These are phyloP conservation scores for Leptodactylus fuscus DNA, from an alignment of 2,113 vertebrate genomes.

Conservation along the genomic window DNA sequence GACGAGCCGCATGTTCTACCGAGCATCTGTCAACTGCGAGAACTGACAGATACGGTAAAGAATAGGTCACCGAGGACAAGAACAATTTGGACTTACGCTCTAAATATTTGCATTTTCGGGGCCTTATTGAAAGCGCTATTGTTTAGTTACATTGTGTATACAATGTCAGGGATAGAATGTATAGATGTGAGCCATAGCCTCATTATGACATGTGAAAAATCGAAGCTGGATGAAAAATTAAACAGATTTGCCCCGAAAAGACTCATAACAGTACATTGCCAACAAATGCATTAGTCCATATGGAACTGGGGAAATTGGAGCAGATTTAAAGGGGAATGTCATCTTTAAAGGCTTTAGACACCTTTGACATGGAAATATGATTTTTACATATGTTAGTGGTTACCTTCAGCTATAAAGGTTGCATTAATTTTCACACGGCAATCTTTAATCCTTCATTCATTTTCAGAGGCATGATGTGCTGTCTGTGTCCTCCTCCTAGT, in stretches of 20 bases:
- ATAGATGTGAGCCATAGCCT: conserved; percentile 23
- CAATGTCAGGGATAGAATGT: neutral
- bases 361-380: too few relatives aligned
- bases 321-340: conserved; percentile 6
- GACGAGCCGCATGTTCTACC: conserved; percentile 18
- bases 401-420: too few relatives aligned
- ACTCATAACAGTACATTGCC: conserved; percentile 3
- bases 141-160: conserved; percentile 1
- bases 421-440: too few relatives aligned
- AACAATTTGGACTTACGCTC: conserved; percentile 20
- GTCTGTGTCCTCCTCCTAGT: too few relatives aligned
- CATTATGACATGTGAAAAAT: neutral
- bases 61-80: conserved; percentile 20
- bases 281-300: conserved; percentile 16
- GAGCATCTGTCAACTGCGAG: conserved; percentile 51
- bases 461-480: too few relatives aligned
- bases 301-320: neutral
- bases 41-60: conserved; percentile 58
- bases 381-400: too few relatives aligned
- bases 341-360: neutral
- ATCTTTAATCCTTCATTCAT: too few relatives aligned
- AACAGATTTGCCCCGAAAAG: conserved; percentile 21
- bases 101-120: conserved; percentile 36
- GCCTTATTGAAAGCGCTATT: neutral
- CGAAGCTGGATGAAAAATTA: conserved; percentile 16